Evolutionary conservation across 2,113 vertebrate genomes (phyloP), one percentile per base, ranked within the genome.

Genomic region (Pimephales promelas): DNA sequence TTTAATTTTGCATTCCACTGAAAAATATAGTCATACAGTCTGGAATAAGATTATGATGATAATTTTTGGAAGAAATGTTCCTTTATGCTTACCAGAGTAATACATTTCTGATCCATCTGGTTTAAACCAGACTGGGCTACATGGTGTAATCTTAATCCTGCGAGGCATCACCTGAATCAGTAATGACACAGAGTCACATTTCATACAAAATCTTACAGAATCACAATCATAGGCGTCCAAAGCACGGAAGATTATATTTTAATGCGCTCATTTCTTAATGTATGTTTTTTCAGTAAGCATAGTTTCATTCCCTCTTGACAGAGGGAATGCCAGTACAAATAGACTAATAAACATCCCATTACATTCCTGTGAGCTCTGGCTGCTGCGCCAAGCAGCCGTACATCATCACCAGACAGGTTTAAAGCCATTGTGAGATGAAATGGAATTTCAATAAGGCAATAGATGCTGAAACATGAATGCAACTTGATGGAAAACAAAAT

Each of bases 361-460:
- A 75, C 70, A 61, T 62, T 61, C 71, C 71, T 10, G 26, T 52
- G 16, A 84, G 76, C 31, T 47, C 64, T 34, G 49, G 49, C 26
- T 84, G 43, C 66, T 34, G 26, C 57, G 18, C 40, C 20, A 24
- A 64, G 76, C 34, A 47, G 57, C 52, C 36, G 49, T 84, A 49
- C 66, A 45, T 84, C 36, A 84, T 73, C 52, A 36, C 36, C 24
- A 34, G 81, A 83, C 56, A 47, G 71, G 3, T 83, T 75, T 75
- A 84, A 59, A 61, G 45, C 31, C 71, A 52, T 34, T 43, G 26
- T 40, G 61, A 57, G 54, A 80, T 56, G 11, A 79, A 36, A 40
- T 73, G 81, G 36, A 52, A 24, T 57, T 73, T 61, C 84, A 57
- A 82, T 31, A 82, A 85, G 91, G 96, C 95, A 92, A 94, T 92